Evolutionary conservation across 1,140 invertebrate species (phyloP), one percentile per base, ranked within the genome.

Genomic region (Epicauta chinensis): DNA sequence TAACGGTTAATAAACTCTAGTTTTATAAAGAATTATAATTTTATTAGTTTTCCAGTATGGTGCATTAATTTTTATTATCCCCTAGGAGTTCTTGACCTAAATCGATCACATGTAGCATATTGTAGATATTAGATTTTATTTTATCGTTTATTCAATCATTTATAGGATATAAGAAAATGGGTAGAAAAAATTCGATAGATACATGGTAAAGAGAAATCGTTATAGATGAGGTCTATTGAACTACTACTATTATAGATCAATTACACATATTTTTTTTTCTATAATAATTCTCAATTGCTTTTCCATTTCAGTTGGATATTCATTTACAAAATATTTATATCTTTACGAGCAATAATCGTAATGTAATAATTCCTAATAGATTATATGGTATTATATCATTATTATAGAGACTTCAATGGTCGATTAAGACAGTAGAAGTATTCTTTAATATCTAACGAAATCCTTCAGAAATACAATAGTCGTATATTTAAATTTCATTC

Each of bases 21-120:
- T 29, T 37, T 47, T 16, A 37, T 36, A 37, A 34, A 37, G 10
- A 29, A 47, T 47, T 37, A 34, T 23, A 47, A 9, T n/a, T 31
- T 32, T 42, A 17, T 16, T 40, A 40, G 31, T 35, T 40, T 34
- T 35, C 31, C 31, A 44, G 45, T 30, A 46, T 50, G 4, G 23
- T 23, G 23, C 23, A 46, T 46, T 40, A 39, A 53, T 46, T 46
- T 53, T 53, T 53, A 51, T 51, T 51, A 42, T 35, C 43, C 48
- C 29, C 5, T 16, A 23, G 23, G 23, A 51, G 41, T 42, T 51
- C 50, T 51, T 51, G 50, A 42, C 50, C 50, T 34, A 51, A 51
- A 51, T 51, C 38, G 15, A 38, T 37, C 35, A 16, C 45, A 29
- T 29, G 16, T 3, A 14, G n/a, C 41, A 30, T 38, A 17, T 38